Evolutionary conservation across 1,140 invertebrate species (phyloP).

Genomic region (Zaprionus kolodkinae): DNA sequence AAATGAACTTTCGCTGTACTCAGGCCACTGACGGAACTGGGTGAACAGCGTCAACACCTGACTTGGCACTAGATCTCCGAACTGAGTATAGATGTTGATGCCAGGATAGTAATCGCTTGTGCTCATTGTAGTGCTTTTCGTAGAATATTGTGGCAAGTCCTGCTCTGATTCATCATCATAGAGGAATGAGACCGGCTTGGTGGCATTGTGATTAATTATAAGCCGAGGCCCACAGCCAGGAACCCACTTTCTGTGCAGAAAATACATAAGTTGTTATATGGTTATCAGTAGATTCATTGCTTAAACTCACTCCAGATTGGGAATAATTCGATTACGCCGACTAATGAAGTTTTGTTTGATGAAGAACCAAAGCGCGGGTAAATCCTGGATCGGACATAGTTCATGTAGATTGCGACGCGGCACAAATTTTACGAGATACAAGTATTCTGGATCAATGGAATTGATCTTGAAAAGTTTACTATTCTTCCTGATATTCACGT

Average conservation of each 20-base stretch:
- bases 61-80: conserved; percentile 86
- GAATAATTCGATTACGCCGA: conserved; percentile 86
- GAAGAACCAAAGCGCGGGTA: conserved; percentile 87
- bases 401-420: conserved; percentile 85
- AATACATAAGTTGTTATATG: neutral
- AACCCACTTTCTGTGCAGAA: conserved; percentile 86
- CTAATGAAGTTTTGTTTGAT: conserved; percentile 86
- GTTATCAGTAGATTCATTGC: neutral
- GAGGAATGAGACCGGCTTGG: conserved; percentile 24
- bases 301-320: conserved; percentile 86
- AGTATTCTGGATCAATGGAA: conserved; percentile 85
- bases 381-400: conserved; percentile 84
- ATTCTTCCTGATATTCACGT: conserved; percentile 56
- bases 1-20: conserved; percentile 86
- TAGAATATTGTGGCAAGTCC: conserved; percentile 67
- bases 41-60: conserved; percentile 86
- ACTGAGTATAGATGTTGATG: conserved; percentile 87
- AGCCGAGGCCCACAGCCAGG: conserved; percentile 87
- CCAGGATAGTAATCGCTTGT: conserved; percentile 84
- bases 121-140: conserved; percentile 60
- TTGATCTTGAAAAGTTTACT: conserved; percentile 68
- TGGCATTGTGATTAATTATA: conserved; percentile 82
- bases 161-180: conserved; percentile 84
- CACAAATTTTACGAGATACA: conserved; percentile 86
- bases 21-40: conserved; percentile 86